Percentiles rank a stretch among this genome's conserved stretches.
Evolutionary conservation across 2,113 vertebrate genomes (phyloP).

Genomic region (Erythrolamprus reginae): DNA sequence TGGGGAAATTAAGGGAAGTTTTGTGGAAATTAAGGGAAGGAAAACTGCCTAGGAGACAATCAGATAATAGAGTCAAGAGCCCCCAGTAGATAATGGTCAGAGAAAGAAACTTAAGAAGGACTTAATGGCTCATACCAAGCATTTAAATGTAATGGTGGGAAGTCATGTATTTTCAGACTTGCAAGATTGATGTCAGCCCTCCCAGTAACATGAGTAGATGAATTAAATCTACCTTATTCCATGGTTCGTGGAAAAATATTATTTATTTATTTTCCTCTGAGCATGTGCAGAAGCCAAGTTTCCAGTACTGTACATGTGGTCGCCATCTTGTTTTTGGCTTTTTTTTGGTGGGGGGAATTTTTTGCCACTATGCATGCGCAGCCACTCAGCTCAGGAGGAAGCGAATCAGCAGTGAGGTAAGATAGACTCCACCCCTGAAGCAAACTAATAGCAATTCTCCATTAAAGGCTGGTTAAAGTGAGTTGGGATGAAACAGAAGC

Average conservation of each 20-base stretch:
- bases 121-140: not conserved
- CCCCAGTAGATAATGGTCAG: not conserved
- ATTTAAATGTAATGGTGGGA: not conserved
- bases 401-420: too few relatives aligned
- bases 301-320: too few relatives aligned
- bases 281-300: too few relatives aligned
- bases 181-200: not conserved
- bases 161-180: not conserved
- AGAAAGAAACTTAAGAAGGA: not conserved
- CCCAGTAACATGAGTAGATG: not conserved
- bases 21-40: not conserved
- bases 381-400: too few relatives aligned
- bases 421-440: too few relatives aligned
- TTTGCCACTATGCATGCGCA: too few relatives aligned
- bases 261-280: too few relatives aligned
- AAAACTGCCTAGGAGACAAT: not conserved
- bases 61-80: not conserved
- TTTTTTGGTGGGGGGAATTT: too few relatives aligned
- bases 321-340: too few relatives aligned
- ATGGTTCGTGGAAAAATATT: too few relatives aligned
- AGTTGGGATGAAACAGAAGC: not conserved
- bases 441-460: not conserved
- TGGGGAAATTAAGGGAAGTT: too few relatives aligned
- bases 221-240: not conserved
- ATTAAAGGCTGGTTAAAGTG: too few relatives aligned